These are phyloP conservation scores for Campopleginae sp. DNA, from an alignment of 2,888 invertebrate genomes.

Conservation along the genomic window DNA sequence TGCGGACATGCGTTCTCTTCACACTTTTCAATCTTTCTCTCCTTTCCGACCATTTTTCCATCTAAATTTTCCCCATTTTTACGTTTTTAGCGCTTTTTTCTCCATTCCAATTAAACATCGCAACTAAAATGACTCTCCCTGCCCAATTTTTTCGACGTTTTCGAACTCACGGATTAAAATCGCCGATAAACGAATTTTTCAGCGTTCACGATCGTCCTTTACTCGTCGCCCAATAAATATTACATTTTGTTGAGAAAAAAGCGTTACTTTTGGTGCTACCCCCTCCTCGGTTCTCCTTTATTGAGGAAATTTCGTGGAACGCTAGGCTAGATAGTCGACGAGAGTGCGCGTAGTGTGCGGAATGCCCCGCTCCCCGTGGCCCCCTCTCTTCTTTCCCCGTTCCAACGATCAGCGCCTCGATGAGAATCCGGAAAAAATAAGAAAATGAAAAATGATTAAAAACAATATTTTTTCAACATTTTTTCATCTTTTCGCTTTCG, in stretches of 20 bases:
- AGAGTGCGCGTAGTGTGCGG: slow-evolving; percentile 67
- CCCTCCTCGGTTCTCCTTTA: slow-evolving; percentile 6
- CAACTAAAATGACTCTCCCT: not conserved
- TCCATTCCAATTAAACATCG: not conserved
- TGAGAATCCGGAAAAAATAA: slow-evolving; percentile 62
- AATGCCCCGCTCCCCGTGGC: slow-evolving; percentile 22
- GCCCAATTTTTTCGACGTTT: not conserved
- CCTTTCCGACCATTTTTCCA: not conserved
- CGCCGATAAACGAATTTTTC: not conserved
- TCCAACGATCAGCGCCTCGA: slow-evolving; percentile 58
- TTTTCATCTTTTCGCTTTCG: not conserved
- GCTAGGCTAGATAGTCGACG: slow-evolving; percentile 52
- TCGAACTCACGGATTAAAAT: not conserved
- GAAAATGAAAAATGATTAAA: slow-evolving; percentile 24
- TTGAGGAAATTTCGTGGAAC: slow-evolving; percentile 61
- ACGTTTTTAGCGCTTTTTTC: not conserved
- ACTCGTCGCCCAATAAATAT: not conserved
- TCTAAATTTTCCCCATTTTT: not conserved
- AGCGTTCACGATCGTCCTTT: not conserved
- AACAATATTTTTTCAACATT: too few species aligned
- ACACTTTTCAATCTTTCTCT: slow-evolving; percentile 8
- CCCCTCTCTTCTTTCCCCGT: slow-evolving; percentile 2
- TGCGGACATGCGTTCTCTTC: slow-evolving; percentile 56
- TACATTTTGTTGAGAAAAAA: slow-evolving; percentile 4
- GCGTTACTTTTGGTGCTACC: slow-evolving; percentile 35